Conservation (phyloP, 2,888 invertebrate species). For the Oconnorella tubifera region DNA sequence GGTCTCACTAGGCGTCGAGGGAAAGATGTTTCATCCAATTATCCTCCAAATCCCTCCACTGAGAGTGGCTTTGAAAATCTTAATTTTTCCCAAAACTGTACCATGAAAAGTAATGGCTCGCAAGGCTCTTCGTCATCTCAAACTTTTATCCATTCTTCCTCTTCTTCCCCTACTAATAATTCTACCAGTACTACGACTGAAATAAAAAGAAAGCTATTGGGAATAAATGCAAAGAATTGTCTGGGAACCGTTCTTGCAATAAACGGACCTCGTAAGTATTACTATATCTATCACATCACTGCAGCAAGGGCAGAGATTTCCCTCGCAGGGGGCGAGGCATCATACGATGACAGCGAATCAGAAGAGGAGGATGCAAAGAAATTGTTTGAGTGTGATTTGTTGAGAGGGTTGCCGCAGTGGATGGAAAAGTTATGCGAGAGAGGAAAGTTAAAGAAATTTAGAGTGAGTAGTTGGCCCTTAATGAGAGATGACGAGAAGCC, state of each 20-base stretch:
- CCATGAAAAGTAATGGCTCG: no score
- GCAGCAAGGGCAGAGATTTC: conserved; percentile 30
- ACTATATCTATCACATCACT: conserved; percentile 84
- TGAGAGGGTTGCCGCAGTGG: conserved; percentile 90
- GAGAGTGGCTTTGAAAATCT: conserved; percentile 57
- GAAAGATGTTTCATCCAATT: no score
- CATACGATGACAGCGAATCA: conserved; percentile 27
- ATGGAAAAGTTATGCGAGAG: conserved; percentile 87
- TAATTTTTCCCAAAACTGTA: no score
- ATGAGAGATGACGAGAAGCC: no score
- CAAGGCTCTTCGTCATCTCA: no score
- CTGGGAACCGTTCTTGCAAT: conserved; percentile 79
- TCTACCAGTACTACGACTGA: conserved; percentile 41
- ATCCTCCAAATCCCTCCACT: no score
- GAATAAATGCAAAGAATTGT: conserved; percentile 81
- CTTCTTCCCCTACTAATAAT: no score
- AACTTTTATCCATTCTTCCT: no score
- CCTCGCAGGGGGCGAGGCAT: neutral
- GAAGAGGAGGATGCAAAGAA: conserved; percentile 36
- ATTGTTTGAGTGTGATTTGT: conserved; percentile 40
- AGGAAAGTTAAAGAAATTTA: conserved; percentile 80
- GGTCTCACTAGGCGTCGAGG: no score
- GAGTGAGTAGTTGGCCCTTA: conserved; percentile 91
- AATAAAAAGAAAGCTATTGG: conserved; percentile 73
- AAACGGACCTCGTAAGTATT: conserved; percentile 95